A percentile compares a stretch with the other conserved stretches of the same genome.
These are phyloP conservation scores for Drosophila recens DNA, from an alignment of 2,888 invertebrate species.

Conservation along the genomic window DNA sequence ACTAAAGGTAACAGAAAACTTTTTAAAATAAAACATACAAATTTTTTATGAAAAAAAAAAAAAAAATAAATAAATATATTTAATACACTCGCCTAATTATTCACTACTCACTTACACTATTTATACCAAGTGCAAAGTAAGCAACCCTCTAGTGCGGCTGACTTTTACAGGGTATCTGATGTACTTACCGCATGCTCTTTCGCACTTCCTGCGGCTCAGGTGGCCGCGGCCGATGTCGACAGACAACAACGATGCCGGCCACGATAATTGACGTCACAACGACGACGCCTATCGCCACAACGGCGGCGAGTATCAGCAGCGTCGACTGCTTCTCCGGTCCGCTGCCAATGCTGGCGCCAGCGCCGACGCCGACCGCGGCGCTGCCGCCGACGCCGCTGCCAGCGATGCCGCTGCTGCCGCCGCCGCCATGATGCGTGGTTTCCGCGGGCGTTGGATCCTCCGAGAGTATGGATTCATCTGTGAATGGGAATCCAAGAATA, in stretches of 20 bases:
- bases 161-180: conserved; percentile 29
- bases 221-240: conserved; percentile 85
- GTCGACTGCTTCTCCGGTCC: conserved; percentile 85
- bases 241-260: conserved; percentile 85
- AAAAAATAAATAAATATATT: no score
- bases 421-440: conserved; percentile 85
- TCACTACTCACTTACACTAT: neutral
- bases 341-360: conserved; percentile 77
- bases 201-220: conserved; percentile 86
- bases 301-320: conserved; percentile 85
- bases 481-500: conserved; percentile 20
- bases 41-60: no score
- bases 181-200: conserved; percentile 85
- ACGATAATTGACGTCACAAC: conserved; percentile 86
- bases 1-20: no score
- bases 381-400: conserved; percentile 51
- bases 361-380: conserved; percentile 66
- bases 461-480: conserved; percentile 85
- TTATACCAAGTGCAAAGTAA: neutral
- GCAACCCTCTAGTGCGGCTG: neutral
- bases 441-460: conserved; percentile 86
- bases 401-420: conserved; percentile 46
- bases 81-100: no score
- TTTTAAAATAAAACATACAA: no score
- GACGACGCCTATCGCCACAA: conserved; percentile 85